Conservation (phyloP, 1,140 invertebrate species). For the Choristoneura fumiferana region DNA sequence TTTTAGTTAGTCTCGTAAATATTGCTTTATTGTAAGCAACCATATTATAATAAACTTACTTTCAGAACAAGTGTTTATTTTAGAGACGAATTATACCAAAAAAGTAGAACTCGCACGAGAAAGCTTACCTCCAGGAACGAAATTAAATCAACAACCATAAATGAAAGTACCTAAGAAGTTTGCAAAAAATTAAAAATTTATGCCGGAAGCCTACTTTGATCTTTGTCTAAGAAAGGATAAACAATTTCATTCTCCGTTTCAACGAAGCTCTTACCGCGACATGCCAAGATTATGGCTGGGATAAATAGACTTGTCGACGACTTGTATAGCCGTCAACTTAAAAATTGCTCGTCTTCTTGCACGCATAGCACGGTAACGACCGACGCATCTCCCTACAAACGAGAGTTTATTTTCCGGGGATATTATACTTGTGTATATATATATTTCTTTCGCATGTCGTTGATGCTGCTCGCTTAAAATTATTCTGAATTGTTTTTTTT, state of each 20-base stretch:
- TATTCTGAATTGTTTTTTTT: too few species aligned
- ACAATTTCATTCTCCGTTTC: neutral
- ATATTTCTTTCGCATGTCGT: too few species aligned
- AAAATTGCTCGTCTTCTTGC: constrained; percentile 9
- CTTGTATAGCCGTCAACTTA: constrained; percentile 5
- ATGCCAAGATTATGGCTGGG: constrained; percentile 1
- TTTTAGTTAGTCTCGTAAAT: too few species aligned
- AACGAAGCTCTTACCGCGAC: neutral
- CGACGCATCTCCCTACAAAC: constrained; percentile 16
- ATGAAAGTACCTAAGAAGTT: constrained; percentile 19
- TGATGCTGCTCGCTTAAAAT: too few species aligned
- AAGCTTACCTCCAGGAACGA: too few species aligned
- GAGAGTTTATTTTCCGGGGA: neutral
- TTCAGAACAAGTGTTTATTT: too few species aligned
- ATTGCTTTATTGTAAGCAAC: too few species aligned
- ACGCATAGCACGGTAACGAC: constrained; percentile 16
- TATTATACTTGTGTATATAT: neutral
- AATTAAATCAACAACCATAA: too few species aligned
- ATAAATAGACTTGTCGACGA: constrained; percentile 18
- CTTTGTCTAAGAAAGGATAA: neutral
- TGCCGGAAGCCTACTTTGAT: neutral
- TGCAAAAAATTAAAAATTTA: too few species aligned
- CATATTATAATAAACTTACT: too few species aligned
- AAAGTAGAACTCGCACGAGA: too few species aligned
- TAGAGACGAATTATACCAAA: too few species aligned